A percentile compares a stretch with the other conserved stretches of the same genome.
These are phyloP conservation scores for Galerucella calmariensis DNA, from an alignment of 2,888 invertebrate genomes.

Conservation along the genomic window DNA sequence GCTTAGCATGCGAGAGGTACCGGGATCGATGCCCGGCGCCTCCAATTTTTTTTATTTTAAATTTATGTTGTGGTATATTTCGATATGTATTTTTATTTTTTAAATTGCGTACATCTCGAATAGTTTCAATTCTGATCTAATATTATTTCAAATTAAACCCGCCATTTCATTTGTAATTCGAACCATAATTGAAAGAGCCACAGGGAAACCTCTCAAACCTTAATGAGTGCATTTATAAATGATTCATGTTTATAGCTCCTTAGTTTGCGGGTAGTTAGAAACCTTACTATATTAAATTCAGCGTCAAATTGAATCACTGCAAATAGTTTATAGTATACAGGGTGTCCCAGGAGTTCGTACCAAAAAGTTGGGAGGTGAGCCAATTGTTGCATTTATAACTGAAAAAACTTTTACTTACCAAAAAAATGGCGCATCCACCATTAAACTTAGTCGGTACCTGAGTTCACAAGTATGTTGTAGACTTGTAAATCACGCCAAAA, in stretches of 20 bases:
- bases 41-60: slow-evolving; percentile 48
- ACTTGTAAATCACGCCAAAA: too few relatives aligned
- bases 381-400: too few relatives aligned
- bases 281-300: slow-evolving; percentile 10
- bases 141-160: slow-evolving; percentile 12
- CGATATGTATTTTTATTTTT: too few relatives aligned
- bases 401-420: too few relatives aligned
- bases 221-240: slow-evolving; percentile 37
- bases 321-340: not conserved
- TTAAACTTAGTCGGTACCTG: too few relatives aligned
- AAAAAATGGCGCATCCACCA: too few relatives aligned
- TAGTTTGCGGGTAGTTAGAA: slow-evolving; percentile 28
- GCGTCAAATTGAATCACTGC: not conserved
- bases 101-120: too few relatives aligned
- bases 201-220: slow-evolving; percentile 33
- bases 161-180: slow-evolving; percentile 9
- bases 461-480: too few relatives aligned
- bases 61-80: too few relatives aligned
- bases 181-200: slow-evolving; percentile 25
- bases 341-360: too few relatives aligned
- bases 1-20: slow-evolving; percentile 64
- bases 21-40: slow-evolving; percentile 63
- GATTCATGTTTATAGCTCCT: slow-evolving; percentile 31
- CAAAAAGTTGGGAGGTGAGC: too few relatives aligned
- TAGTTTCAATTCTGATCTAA: too few relatives aligned